Evolutionary conservation across 2,113 vertebrate species (phyloP).

Genomic region (Melanocharis versteri): DNA sequence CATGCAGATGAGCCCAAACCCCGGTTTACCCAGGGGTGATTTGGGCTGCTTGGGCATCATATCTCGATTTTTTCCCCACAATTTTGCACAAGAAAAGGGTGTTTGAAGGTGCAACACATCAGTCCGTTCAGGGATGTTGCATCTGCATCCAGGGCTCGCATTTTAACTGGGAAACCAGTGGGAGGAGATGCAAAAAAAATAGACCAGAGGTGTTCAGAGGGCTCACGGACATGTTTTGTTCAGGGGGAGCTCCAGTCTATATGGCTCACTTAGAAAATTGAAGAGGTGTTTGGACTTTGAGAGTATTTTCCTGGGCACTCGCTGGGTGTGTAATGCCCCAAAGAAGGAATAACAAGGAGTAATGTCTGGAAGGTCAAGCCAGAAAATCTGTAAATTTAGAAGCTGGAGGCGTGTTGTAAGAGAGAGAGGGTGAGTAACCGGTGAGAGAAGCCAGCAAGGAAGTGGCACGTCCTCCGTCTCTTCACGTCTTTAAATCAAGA

Average conservation of each 20-base stretch:
- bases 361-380: constrained; percentile 43
- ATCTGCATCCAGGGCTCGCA: accelerated
- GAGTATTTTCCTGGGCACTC: constrained; percentile 16
- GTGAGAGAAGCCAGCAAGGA: constrained; percentile 6
- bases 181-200: not conserved
- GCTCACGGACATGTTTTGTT: not conserved
- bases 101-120: not conserved
- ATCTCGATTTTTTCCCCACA: not conserved
- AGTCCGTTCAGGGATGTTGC: too few relatives aligned
- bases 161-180: not conserved
- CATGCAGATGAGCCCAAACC: not conserved
- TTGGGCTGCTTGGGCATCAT: not conserved
- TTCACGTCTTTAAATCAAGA: not conserved
- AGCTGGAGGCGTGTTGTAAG: constrained; percentile 12
- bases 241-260: not conserved
- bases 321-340: not conserved
- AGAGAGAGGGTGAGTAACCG: not conserved
- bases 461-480: not conserved
- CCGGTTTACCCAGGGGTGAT: not conserved
- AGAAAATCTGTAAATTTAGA: constrained; percentile 34
- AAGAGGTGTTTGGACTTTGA: not conserved
- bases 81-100: not conserved
- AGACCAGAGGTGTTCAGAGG: not conserved
- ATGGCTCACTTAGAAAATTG: not conserved
- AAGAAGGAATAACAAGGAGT: constrained; percentile 37